Base-by-base conservation (phyloP, 2,888 invertebrate genomes). In the Halictus ligatus region DNA sequence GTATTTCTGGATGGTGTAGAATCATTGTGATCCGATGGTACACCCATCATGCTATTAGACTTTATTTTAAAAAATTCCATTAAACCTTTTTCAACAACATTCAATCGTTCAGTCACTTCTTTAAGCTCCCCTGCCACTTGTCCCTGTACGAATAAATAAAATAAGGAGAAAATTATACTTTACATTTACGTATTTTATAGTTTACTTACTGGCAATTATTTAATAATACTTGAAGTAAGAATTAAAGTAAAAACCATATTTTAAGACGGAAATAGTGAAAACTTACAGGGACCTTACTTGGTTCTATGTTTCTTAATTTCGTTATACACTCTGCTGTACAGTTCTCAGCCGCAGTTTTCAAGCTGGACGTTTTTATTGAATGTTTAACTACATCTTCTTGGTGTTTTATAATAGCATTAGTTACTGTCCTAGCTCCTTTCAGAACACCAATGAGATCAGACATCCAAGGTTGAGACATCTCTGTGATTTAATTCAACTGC, bases 11-110 rank as follows among this genome's bases (percentile, higher is more conserved):
- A 8, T 15, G 81, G 80, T 73, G 50, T 48, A 67, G 69, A 15
- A n/a, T 58, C 40, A 75, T 77, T 43, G 15, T 35, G 25, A 69
- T 87, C 8, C 25, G 83, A 75, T 40, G 89, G 86, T 10, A 91
- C 67, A 35, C 91, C 92, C 1, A 93, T 48, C 35, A 87, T 73
- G 88, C 93, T 91, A 50, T 80, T 92, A 54, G 92, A 78, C 82
- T 91, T 91, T 85, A 95, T 93, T 87, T 94, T 94, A 35, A 96
- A 92, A 91, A 97, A 97, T 88, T 97, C 96, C 88, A 96, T 96
- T 72, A 98, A 94, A 48, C 98, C 98, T 91, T 97, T 96, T 69
- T 96, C 96, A 35, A 98, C 97, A 73, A 98, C 97, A 89, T 96
- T 96, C 8, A 97, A 96, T 91, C 97, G 96, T 91, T 97, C 97